Percentiles rank a stretch among this genome's conserved stretches.
Evolutionary conservation across 2,888 invertebrate species (phyloP).

Genomic region (Theodoxus fluviatilis): DNA sequence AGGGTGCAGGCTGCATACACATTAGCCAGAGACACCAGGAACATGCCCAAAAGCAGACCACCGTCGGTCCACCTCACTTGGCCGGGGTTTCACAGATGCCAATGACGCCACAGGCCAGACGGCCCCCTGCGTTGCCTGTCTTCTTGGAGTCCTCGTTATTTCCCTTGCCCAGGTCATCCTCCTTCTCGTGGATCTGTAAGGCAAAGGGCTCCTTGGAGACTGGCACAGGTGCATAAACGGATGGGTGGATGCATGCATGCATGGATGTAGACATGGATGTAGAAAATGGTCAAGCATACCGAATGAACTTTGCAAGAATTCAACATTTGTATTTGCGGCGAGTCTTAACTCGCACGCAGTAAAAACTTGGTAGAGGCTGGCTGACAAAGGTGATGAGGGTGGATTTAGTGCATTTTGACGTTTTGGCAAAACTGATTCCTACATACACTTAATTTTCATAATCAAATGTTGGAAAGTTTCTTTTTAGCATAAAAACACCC

Average conservation of each 20-base stretch:
- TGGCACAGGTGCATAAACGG: not conserved
- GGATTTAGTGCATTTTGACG: too few relatives aligned
- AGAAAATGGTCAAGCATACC: not conserved
- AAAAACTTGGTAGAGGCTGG: too few relatives aligned
- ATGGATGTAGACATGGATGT: not conserved
- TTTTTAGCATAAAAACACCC: too few relatives aligned
- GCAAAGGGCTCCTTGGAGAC: not conserved
- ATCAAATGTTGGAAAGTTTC: too few relatives aligned
- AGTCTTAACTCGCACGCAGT: too few relatives aligned
- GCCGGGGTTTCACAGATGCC: too few relatives aligned
- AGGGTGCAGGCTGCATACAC: not conserved
- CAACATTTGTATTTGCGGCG: too few relatives aligned
- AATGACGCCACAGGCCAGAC: slow-evolving; percentile 88
- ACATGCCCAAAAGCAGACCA: not conserved
- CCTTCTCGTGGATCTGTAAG: slow-evolving; percentile 82
- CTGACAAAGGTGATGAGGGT: too few relatives aligned
- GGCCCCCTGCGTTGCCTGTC: slow-evolving; percentile 93
- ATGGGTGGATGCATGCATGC: not conserved
- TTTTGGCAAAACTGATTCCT: too few relatives aligned
- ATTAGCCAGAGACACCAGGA: not conserved
- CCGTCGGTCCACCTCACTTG: too few relatives aligned
- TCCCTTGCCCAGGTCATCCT: slow-evolving; percentile 91
- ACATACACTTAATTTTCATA: too few relatives aligned
- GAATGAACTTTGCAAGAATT: not conserved
- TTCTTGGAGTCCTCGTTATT: slow-evolving; percentile 90